phyloP scores from a whole-genome alignment of 2,113 vertebrate genomes.

The Calypte anna region DNA sequence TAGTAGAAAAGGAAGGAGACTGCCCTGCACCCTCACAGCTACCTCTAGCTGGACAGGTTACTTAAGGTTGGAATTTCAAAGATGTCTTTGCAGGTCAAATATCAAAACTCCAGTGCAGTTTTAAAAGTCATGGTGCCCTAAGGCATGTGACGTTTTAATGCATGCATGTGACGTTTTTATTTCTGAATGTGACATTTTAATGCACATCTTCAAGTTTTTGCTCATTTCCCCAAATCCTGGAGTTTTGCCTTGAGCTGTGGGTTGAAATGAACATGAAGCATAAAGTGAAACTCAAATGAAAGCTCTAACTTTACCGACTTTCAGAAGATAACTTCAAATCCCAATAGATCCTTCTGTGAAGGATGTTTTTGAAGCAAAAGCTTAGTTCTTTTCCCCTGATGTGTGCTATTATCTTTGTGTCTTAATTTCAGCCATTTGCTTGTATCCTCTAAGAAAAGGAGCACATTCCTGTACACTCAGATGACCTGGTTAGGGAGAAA shows the following conservation, averaged over 20 bases:
- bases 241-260: constrained; percentile 43
- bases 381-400: constrained; percentile 54
- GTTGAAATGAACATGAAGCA: constrained; percentile 44
- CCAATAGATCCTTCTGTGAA: constrained; percentile 40
- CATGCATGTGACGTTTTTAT: constrained; percentile 11
- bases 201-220: background rate
- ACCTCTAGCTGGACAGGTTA: background rate
- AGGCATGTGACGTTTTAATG: constrained; percentile 10
- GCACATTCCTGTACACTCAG: background rate
- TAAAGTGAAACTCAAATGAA: constrained; percentile 57
- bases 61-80: background rate
- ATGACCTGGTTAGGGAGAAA: background rate
- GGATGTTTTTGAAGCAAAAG: constrained; percentile 53
- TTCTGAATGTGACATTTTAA: constrained; percentile 41
- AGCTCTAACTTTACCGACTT: constrained; percentile 54
- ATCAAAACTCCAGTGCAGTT: background rate
- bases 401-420: background rate
- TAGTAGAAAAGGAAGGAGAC: background rate
- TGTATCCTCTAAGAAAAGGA: background rate
- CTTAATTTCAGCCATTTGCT: constrained; percentile 62
- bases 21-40: background rate
- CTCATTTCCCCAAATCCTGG: constrained; percentile 28
- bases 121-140: background rate
- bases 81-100: background rate
- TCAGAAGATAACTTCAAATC: constrained; percentile 64